Evolutionary conservation across 2,797 vertebrate species (phyloP).

Genomic region (Hoplostethus mediterraneus): DNA sequence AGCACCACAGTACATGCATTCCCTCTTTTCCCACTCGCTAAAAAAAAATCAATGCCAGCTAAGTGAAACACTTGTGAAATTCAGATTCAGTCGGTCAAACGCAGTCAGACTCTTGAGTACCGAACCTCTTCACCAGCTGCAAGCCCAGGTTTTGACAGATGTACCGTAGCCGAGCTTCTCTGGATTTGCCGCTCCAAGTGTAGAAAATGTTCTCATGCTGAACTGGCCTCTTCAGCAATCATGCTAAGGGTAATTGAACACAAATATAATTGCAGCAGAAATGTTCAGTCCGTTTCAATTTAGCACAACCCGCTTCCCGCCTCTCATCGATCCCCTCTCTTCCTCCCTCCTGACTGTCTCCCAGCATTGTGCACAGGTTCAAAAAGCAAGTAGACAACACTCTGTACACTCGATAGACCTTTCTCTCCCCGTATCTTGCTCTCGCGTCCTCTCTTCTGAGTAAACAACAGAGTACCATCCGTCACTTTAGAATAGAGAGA

Average conservation of each 20-base stretch:
- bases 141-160: conserved; percentile 12
- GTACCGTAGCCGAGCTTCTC: conserved; percentile 8
- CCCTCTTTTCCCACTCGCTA: conserved; percentile 15
- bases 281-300: conserved; percentile 56
- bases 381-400: conserved; percentile 15
- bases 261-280: conserved; percentile 51
- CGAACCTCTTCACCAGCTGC: not conserved
- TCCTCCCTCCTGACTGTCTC: conserved; percentile 28
- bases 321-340: conserved; percentile 33
- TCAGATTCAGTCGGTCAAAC: too few relatives aligned
- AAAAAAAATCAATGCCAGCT: conserved; percentile 51
- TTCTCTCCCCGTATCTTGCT: not conserved
- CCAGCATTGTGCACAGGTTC: not conserved
- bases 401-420: conserved; percentile 3
- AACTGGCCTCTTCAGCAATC: conserved; percentile 49
- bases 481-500: conserved; percentile 31
- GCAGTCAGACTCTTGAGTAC: not conserved
- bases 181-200: conserved; percentile 3
- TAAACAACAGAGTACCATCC: conserved; percentile 33
- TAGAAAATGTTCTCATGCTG: conserved; percentile 29
- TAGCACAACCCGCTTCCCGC: conserved; percentile 54
- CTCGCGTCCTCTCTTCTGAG: not conserved
- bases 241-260: conserved; percentile 65
- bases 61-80: conserved; percentile 47
- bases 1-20: conserved; percentile 42